Evolutionary conservation across 2,113 vertebrate genomes (phyloP).

Genomic region (Athene noctua): DNA sequence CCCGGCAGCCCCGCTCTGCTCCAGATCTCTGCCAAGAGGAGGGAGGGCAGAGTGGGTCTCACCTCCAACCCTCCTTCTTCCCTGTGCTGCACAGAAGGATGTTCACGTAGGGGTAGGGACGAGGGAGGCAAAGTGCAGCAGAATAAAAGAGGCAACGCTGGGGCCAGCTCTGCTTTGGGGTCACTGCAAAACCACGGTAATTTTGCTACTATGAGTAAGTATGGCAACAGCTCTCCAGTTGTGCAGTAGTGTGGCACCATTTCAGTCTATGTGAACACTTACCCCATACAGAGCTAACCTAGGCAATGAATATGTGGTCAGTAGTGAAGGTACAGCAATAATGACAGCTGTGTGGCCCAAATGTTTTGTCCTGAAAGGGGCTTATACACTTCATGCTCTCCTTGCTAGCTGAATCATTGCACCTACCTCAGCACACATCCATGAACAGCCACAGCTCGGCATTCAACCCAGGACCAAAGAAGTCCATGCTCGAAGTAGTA

Average conservation of each 20-base stretch:
- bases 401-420: too few relatives aligned
- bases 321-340: background rate
- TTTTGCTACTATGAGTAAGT: background rate
- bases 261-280: background rate
- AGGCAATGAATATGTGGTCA: rapidly evolving
- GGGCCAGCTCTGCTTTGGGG: background rate
- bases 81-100: background rate
- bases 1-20: background rate
- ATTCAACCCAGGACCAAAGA: background rate
- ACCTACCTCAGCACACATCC: background rate
- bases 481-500: background rate
- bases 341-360: background rate
- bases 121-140: background rate
- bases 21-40: background rate
- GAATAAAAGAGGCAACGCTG: background rate
- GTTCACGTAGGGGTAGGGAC: background rate
- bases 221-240: background rate
- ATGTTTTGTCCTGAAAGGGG: background rate
- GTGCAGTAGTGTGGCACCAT: background rate
- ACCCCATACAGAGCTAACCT: background rate
- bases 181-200: background rate
- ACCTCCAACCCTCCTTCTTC: background rate
- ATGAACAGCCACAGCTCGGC: background rate
- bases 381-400: background rate
- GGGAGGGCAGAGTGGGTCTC: background rate